phyloP scores from a whole-genome alignment of 2,797 vertebrate species.

The Buceros bicornis region DNA sequence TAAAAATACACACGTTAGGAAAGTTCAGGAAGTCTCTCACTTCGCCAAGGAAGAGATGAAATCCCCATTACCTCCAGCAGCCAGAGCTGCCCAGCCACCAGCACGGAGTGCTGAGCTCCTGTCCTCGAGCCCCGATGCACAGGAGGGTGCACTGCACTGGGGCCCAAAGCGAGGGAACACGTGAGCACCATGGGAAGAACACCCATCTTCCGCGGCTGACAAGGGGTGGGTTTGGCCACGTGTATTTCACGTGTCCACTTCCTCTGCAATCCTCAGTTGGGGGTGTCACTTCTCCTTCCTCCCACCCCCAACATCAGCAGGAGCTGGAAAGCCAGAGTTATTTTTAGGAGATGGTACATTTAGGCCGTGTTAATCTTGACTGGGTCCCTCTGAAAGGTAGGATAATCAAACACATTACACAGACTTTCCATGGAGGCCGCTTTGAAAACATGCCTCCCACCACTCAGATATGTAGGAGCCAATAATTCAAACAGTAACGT shows the following conservation, averaged over 20 bases:
- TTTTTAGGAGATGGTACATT: conserved; percentile 46
- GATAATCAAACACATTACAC: conserved; percentile 2
- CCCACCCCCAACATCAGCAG: background rate
- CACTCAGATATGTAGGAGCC: background rate
- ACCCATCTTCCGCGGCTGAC: fast-evolving
- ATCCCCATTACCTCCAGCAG: background rate
- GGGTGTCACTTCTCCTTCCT: background rate
- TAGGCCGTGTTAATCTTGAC: conserved; percentile 42
- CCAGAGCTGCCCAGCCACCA: background rate
- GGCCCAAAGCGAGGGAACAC: background rate
- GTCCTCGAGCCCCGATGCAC: background rate
- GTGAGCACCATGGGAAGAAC: background rate
- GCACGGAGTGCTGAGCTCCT: fast-evolving
- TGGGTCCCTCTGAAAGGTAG: conserved; percentile 37
- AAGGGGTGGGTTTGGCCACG: fast-evolving
- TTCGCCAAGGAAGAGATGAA: background rate
- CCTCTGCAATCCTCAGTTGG: background rate
- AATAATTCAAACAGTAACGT: background rate
- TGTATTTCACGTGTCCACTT: background rate
- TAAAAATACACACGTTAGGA: background rate
- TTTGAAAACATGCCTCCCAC: background rate
- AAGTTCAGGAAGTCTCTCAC: background rate
- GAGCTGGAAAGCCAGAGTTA: conserved; percentile 27
- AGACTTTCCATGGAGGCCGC: conserved; percentile 38
- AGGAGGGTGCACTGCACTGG: background rate